Evolutionary conservation across 1,140 invertebrate species (phyloP).

Genomic region (Coelopa frigida): DNA sequence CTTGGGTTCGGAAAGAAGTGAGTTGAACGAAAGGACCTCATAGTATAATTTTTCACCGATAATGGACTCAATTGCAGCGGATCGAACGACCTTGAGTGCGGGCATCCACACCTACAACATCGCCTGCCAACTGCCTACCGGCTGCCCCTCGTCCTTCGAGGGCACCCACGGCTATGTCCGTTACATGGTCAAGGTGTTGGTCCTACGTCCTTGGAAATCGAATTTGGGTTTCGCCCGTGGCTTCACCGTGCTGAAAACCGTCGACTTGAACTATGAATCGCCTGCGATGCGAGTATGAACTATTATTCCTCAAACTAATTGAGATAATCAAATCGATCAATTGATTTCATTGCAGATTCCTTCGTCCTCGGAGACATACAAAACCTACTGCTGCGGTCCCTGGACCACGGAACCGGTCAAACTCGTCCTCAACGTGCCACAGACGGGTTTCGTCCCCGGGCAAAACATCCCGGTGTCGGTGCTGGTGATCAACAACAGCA

Average conservation of each 20-base stretch:
- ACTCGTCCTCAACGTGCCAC: slow-evolving; percentile 33
- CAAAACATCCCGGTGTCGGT: slow-evolving; percentile 32
- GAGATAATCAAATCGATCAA: neutral
- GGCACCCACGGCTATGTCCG: slow-evolving; percentile 60
- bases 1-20: slow-evolving; percentile 34
- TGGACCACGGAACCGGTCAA: slow-evolving; percentile 36
- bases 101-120: slow-evolving; percentile 56
- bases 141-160: slow-evolving; percentile 64
- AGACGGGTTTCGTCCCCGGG: slow-evolving; percentile 37
- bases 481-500: slow-evolving; percentile 44
- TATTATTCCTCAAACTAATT: slow-evolving; percentile 1
- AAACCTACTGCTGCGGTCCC: slow-evolving; percentile 38
- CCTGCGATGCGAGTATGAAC: slow-evolving; percentile 25
- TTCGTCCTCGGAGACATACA: slow-evolving; percentile 28
- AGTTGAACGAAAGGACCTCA: slow-evolving; percentile 9
- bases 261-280: slow-evolving; percentile 61
- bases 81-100: slow-evolving; percentile 44
- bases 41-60: neutral
- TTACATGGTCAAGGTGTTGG: slow-evolving; percentile 58
- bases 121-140: slow-evolving; percentile 49
- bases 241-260: slow-evolving; percentile 63
- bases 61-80: slow-evolving; percentile 1
- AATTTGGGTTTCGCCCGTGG: slow-evolving; percentile 63
- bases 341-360: slow-evolving; percentile 20
- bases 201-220: slow-evolving; percentile 69